Evolutionary conservation across 2,113 vertebrate species (phyloP).

Genomic region (Myotis yumanensis): DNA sequence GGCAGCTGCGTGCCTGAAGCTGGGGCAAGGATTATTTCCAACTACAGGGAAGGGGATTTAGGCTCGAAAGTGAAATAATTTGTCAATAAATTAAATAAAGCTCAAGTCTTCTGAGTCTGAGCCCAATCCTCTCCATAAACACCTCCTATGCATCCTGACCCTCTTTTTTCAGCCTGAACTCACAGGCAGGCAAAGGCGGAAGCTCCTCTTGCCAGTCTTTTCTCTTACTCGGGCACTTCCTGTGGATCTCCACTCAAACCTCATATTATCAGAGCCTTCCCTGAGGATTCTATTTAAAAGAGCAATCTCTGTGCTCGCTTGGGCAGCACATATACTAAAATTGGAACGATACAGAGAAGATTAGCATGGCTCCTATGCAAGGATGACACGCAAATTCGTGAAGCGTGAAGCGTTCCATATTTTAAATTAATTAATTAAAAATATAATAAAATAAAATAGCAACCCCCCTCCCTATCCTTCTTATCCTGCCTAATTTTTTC

Average conservation of each 20-base stretch:
- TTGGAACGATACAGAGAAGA: too few relatives aligned
- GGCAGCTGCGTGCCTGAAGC: neutral
- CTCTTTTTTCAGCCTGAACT: neutral
- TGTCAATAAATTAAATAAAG: neutral
- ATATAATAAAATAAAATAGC: too few relatives aligned
- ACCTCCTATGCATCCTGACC: neutral
- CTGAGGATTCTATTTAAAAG: neutral
- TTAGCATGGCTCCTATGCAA: too few relatives aligned
- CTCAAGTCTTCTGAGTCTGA: neutral
- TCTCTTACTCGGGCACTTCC: neutral
- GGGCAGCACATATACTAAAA: too few relatives aligned
- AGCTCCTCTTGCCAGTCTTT: neutral
- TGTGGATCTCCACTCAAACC: neutral
- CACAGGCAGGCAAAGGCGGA: neutral
- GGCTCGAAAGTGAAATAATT: neutral
- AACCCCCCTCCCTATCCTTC: neutral
- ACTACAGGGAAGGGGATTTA: neutral
- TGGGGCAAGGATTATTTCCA: neutral
- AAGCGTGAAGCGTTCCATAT: too few relatives aligned
- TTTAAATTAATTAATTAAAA: too few relatives aligned
- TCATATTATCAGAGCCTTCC: neutral
- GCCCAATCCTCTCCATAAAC: neutral
- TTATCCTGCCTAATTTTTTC: conserved; percentile 11
- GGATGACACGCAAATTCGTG: too few relatives aligned
- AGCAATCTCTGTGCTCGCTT: neutral